Evolutionary conservation across 2,113 vertebrate genomes (phyloP), one percentile per base, ranked within the genome.

Genomic region (Erythrocercus mccallii): DNA sequence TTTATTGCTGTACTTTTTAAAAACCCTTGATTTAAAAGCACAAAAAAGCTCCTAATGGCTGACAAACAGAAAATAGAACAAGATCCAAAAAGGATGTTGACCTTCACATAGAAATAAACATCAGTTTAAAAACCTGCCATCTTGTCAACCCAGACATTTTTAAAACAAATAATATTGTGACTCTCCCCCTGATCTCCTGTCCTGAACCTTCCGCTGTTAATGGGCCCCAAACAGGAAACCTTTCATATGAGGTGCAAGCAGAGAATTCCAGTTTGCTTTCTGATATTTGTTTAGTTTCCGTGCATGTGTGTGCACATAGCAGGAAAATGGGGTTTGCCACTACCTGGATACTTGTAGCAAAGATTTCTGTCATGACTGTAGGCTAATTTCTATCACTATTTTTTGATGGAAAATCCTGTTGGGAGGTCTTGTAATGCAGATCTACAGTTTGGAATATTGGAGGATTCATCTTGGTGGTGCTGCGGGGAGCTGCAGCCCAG

Each of bases 121-220:
- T 58, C 53, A 48, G n/a, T 74, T 81, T 78, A 70, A 78, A 74
- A 88, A 90, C 37, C 18, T 93, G 53, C 60, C 57, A 33, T 81
- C 68, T 88, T 92, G 90, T 86, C 82, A 95, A 33, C 45, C n/a
- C 62, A 87, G 90, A 88, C 85, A 11, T 64, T 83, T 92, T 93
- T 17, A 58, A 92, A 92, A 92, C 79, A 94, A 92, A 90, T 76
- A 87, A 90, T 86, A 54, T 12, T 71, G 62, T 91, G 58, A 57
- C 48, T 91, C 51, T 92, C 42, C 51, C 72, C 47, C 77, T 74
- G 51, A 31, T 94, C 70, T 90, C 61, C 56, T 78, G 65, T 91
- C 28, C 56, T 88, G 76, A 81, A 27, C 64, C 35, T 68, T 93
- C 83, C 72, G 58, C 64, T 0, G 0, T 81, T 71, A 92, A 64